Base-by-base conservation (phyloP, 2,888 invertebrate genomes). In the Perithous albicinctus region DNA sequence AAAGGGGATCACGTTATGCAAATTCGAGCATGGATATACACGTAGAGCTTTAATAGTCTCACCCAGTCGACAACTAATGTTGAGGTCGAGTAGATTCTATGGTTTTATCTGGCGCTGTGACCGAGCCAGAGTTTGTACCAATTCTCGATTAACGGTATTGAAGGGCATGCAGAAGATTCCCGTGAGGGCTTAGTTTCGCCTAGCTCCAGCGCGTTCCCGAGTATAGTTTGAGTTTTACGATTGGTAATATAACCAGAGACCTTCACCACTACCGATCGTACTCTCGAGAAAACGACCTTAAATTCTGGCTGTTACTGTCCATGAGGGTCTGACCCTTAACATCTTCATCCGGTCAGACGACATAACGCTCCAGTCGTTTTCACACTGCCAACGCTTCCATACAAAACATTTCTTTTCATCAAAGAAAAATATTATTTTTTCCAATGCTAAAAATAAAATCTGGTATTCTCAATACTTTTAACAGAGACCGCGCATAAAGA, bases 301-400 rank as follows among this genome's bases (percentile, higher is more conserved):
- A 67, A 77, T 81, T 67, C 67, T 35, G 20, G 51, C 61, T 15
- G 46, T 23, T 23, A 29, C 26, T 67, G 66, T 63, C 56, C 51
- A 41, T 35, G 59, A 72, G 72, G 66, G 66, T 72, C 72, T 67
- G 80, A 61, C 80, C 76, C 80, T 76, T 67, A 77, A 72, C 64
- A 72, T 59, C 35, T 32, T 18, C 70, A 76, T 76, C 70, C 70
- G 70, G 80, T 32, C 70, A 20, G 23, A 41, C 15, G 35, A 12
- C 51, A 23, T 10, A 41, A 56, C 20, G n/a, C 32, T 46, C 35
- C 63, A 67, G 63, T 38, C 15, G 61, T 23, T 35, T 61, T 61
- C 43, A 32, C 48, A 32, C 18, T 32, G 26, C 23, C 8, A 38
- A 63, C 51, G 63, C 32, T 18, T 35, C 15, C 70, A 18, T 38